A percentile compares a stretch with the other conserved stretches of the same genome.
phyloP scores from a whole-genome alignment of 2,888 invertebrate species.

The Thumatha senex region DNA sequence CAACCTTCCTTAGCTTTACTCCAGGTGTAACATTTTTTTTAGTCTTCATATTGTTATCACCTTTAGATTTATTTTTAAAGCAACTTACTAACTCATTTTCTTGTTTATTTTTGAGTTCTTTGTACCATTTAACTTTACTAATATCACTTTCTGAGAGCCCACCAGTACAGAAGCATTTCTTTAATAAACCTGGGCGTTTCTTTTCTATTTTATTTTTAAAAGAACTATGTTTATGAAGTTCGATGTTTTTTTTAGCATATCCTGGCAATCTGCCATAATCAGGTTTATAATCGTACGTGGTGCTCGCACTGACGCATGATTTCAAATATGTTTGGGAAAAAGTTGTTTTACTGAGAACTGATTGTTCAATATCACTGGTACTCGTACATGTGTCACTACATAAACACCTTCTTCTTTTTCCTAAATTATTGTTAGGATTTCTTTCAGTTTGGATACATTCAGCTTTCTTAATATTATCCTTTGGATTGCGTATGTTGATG shows the following conservation, averaged over 20 bases:
- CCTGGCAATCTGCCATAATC: background rate
- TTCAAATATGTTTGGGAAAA: background rate
- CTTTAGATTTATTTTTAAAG: background rate
- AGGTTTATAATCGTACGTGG: background rate
- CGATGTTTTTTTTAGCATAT: background rate
- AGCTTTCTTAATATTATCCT: background rate
- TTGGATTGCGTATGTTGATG: background rate
- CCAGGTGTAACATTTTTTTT: background rate
- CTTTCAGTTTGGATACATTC: background rate
- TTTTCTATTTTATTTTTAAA: background rate
- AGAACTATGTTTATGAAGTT: background rate
- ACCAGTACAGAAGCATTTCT: background rate
- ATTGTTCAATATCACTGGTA: background rate
- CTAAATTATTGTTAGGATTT: background rate
- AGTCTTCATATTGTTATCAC: background rate
- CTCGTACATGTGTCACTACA: background rate
- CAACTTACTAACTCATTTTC: conserved; percentile 26
- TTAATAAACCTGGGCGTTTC: background rate
- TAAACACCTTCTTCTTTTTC: background rate
- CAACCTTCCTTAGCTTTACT: conserved; percentile 22
- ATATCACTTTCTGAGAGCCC: background rate
- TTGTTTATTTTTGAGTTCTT: conserved; percentile 33
- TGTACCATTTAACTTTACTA: conserved; percentile 2
- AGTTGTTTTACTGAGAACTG: background rate
- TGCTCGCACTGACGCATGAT: background rate